These are phyloP conservation scores for Calephelis virginiensis DNA, from an alignment of 1,140 invertebrate species.

Conservation along the genomic window DNA sequence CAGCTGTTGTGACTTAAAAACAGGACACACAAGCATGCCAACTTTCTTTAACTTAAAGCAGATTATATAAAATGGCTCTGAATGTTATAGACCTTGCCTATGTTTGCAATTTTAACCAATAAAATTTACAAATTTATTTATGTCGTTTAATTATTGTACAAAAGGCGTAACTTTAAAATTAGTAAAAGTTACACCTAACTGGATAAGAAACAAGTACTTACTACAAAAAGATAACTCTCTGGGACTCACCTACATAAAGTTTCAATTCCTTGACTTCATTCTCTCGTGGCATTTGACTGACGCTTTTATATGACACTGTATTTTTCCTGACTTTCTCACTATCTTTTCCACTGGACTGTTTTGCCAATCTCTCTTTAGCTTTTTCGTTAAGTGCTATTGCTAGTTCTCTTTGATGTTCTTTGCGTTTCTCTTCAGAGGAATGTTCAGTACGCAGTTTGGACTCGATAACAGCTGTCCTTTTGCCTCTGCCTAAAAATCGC, in stretches of 20 bases:
- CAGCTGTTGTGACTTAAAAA: too few species aligned
- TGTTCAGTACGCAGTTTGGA: constrained; percentile 97
- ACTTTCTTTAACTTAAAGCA: too few species aligned
- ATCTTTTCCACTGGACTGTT: constrained; percentile 91
- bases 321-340: constrained; percentile 95
- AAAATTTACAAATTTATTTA: too few species aligned
- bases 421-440: constrained; percentile 97
- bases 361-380: constrained; percentile 93
- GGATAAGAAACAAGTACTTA: background rate
- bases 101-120: too few species aligned
- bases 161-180: too few species aligned
- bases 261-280: constrained; percentile 96
- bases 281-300: constrained; percentile 95
- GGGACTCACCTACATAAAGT: constrained; percentile 91
- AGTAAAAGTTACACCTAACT: too few species aligned
- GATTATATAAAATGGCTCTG: too few species aligned
- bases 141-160: too few species aligned
- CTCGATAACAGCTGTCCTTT: constrained; percentile 95
- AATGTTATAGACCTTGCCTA: too few species aligned
- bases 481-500: constrained; percentile 83
- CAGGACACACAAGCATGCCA: too few species aligned
- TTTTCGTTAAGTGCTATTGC: constrained; percentile 94
- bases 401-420: constrained; percentile 97
- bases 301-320: constrained; percentile 96
- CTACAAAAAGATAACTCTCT: background rate